Percentiles rank a stretch among this genome's conserved stretches.
Evolutionary conservation across 2,113 vertebrate species (phyloP).

Genomic region (Prinia subflava): DNA sequence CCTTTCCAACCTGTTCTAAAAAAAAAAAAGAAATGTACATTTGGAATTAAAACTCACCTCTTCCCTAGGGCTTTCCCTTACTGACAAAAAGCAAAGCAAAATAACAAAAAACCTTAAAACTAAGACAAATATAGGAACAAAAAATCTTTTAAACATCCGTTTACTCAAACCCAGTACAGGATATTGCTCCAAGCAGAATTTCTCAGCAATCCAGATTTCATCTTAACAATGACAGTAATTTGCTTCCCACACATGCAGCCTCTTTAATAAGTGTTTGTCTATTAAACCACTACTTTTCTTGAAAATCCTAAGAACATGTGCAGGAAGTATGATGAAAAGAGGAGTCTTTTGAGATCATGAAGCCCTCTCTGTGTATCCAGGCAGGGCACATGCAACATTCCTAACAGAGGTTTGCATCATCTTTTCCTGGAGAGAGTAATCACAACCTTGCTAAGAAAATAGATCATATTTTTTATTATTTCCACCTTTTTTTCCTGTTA

Average conservation of each 20-base stretch:
- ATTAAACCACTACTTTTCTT: background rate
- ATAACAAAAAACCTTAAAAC: background rate
- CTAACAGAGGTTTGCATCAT: background rate
- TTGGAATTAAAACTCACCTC: background rate
- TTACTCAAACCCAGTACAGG: background rate
- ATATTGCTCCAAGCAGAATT: background rate
- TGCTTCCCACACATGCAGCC: background rate
- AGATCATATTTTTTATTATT: background rate
- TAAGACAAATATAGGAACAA: background rate
- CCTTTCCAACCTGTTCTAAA: conserved; percentile 19
- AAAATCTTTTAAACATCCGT: background rate
- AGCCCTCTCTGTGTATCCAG: background rate
- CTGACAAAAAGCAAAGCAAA: background rate
- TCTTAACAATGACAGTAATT: background rate
- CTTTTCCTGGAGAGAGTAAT: background rate
- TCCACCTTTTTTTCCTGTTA: background rate
- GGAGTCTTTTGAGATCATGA: background rate
- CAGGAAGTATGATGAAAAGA: background rate
- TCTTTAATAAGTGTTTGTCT: background rate
- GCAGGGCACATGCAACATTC: background rate
- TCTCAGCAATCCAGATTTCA: background rate
- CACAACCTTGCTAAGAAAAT: background rate
- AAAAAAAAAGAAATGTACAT: background rate
- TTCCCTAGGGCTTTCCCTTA: background rate
- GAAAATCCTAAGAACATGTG: background rate